Base-by-base conservation (phyloP, 2,888 invertebrate genomes). In the Antheraea yamamai region DNA sequence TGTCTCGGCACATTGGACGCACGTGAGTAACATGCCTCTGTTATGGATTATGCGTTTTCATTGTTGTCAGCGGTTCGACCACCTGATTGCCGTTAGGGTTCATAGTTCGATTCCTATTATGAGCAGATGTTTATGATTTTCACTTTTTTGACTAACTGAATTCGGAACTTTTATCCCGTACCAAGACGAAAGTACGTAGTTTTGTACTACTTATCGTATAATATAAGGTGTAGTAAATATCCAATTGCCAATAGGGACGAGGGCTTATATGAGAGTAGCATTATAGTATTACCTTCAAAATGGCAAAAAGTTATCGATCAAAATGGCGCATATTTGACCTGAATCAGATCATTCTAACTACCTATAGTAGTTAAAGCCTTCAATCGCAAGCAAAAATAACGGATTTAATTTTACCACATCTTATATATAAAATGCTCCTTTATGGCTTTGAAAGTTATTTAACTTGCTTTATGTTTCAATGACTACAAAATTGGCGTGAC, bases 21-120 rank as follows among this genome's bases (percentile, higher is more conserved):
- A 83, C 87, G 89, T 89, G 86, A 88, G 88, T 86, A 51, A 26
- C 52, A 55, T 39, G 35, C 39, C 66, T 26, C 51, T 39, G 51
- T 66, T 39, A 39, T 39, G 39, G 70, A 70, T 70, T 70, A 70
- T 70, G 20, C 39, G 39, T 70, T 70, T 23, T 39, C 6, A 35
- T 39, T n/a, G n/a, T 70, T 39, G 70, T 14, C 39, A 70, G 39
- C 70, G 70, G 70, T 39, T 18, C 39, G 70, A n/a, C 70, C 70
- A 70, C 70, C 35, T 70, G 70, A 70, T 39, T 70, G 70, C 70
- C 70, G 70, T 70, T 70, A 70, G 70, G 39, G 70, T 70, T 70
- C 70, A 39, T n/a, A 39, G 39, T 70, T 70, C 39, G 70, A 20
- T 39, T 35, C 39, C 39, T n/a, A 8, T 39, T 39, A 8, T 39